Evolutionary conservation across 2,797 vertebrate species (phyloP).

Genomic region (Paedocypris micromegethes): DNA sequence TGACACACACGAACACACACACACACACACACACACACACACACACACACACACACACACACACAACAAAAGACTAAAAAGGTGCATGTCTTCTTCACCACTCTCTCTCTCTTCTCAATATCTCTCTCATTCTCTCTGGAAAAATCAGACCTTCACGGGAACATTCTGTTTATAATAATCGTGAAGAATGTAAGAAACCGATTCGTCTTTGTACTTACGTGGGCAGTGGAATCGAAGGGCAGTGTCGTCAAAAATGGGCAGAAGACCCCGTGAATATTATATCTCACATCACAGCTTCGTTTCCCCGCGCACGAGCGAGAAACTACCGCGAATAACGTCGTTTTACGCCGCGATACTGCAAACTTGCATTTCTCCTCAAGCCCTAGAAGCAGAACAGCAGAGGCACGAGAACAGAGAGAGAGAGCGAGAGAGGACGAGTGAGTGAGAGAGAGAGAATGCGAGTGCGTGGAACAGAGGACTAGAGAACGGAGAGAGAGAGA

Average conservation of each 20-base stretch:
- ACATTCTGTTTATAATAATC: too few species aligned
- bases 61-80: too few species aligned
- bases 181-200: slow-evolving; percentile 1
- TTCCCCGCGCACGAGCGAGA: slow-evolving; percentile 13
- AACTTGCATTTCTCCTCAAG: slow-evolving; percentile 24
- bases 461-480: not conserved
- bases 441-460: slow-evolving; percentile 17
- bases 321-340: slow-evolving; percentile 8
- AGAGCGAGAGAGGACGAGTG: slow-evolving; percentile 11
- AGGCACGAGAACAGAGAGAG: slow-evolving; percentile 26
- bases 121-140: too few species aligned
- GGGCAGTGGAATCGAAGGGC: slow-evolving; percentile 17
- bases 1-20: too few species aligned
- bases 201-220: slow-evolving; percentile 30
- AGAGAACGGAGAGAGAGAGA: slow-evolving; percentile 22
- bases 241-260: slow-evolving; percentile 13
- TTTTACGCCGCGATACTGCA: slow-evolving; percentile 3
- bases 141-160: too few species aligned
- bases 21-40: too few species aligned
- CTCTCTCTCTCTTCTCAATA: too few species aligned
- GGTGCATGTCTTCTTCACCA: too few species aligned
- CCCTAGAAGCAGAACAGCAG: slow-evolving; percentile 18
- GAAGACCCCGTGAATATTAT: slow-evolving; percentile 13
- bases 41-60: too few species aligned
- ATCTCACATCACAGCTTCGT: slow-evolving; percentile 22